Evolutionary conservation across 2,797 vertebrate genomes (phyloP), one percentile per base, ranked within the genome.

Genomic region (Acanthornis magna): DNA sequence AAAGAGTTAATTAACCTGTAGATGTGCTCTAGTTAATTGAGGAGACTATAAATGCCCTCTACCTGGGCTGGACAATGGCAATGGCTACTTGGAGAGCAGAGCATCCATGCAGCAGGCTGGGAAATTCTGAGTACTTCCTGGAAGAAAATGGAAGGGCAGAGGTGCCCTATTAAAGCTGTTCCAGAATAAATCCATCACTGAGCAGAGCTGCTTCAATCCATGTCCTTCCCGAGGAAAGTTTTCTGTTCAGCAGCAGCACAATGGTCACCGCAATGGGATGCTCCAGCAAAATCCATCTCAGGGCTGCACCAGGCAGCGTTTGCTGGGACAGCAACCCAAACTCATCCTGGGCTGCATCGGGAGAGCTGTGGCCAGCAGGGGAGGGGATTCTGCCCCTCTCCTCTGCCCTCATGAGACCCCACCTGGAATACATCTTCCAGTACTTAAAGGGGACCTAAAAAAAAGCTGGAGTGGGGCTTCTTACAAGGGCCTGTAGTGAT

Each of bases 31-130:
- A 3, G 19, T 68, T 84, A 51, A 61, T 36, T 47, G 43, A 11
- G 22, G 32, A 63, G 22, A 34, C 48, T 79, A 38, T 16, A n/a
- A 75, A 29, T 26, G 61, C n/a, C 13, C 63, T 55, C 27, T 76
- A 2, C 38, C 23, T 16, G 20, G 25, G 23, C 68, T 91, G 40
- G 43, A n/a, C 14, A 13, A 13, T 13, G n/a, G n/a, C 2, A 14
- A 26, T 42, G 55, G 47, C 23, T 36, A 11, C 47, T 32, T 48
- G 58, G 57, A 50, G 21, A 74, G n/a, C 36, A 29, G 54, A 65
- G 48, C 26, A 54, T 57, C 63, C 0, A 0, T 62, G 27, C 8
- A 6, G 20, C 25, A 74, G 30, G 9, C 29, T 77, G 34, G 36
- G 61, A 61, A 58, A 54, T 58, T 73, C 50, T 36, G 43, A 54